phyloP scores from a whole-genome alignment of 2,113 vertebrate species.

The Hydropotes inermis region DNA sequence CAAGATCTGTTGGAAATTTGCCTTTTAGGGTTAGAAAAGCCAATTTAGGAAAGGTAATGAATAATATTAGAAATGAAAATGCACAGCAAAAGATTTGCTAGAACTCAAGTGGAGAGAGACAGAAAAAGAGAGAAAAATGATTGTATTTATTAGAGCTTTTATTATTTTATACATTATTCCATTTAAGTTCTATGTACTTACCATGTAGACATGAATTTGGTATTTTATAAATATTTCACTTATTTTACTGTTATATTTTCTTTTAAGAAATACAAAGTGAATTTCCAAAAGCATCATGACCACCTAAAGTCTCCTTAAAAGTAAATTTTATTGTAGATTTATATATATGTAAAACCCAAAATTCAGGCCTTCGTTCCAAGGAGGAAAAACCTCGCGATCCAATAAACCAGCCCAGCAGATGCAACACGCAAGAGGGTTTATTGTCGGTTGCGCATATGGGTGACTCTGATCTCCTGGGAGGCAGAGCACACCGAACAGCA shows the following conservation, averaged over 20 bases:
- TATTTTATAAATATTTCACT: not conserved
- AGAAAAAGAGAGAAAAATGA: not conserved
- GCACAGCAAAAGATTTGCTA: slow-evolving; percentile 35
- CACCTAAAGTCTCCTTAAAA: not conserved
- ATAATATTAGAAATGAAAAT: slow-evolving; percentile 46
- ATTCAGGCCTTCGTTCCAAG: too few relatives aligned
- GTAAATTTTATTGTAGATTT: not conserved
- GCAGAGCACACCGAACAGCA: too few relatives aligned
- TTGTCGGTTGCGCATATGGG: too few relatives aligned
- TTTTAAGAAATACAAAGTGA: not conserved
- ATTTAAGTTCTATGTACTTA: slow-evolving; percentile 20
- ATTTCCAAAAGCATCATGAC: not conserved
- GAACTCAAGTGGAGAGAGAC: not conserved
- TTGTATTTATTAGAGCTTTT: slow-evolving; percentile 19
- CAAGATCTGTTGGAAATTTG: slow-evolving; percentile 56
- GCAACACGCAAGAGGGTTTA: too few relatives aligned
- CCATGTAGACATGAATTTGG: not conserved
- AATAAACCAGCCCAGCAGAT: too few relatives aligned
- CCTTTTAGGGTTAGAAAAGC: slow-evolving; percentile 35
- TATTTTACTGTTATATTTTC: not conserved
- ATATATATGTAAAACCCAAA: too few relatives aligned
- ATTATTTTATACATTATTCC: slow-evolving; percentile 9
- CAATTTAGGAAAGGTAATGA: slow-evolving; percentile 55
- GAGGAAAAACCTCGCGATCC: too few relatives aligned
- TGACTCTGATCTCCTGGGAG: too few relatives aligned